These are phyloP conservation scores for Enchytraeus crypticus DNA, from an alignment of 2,888 invertebrate species.

Conservation along the genomic window DNA sequence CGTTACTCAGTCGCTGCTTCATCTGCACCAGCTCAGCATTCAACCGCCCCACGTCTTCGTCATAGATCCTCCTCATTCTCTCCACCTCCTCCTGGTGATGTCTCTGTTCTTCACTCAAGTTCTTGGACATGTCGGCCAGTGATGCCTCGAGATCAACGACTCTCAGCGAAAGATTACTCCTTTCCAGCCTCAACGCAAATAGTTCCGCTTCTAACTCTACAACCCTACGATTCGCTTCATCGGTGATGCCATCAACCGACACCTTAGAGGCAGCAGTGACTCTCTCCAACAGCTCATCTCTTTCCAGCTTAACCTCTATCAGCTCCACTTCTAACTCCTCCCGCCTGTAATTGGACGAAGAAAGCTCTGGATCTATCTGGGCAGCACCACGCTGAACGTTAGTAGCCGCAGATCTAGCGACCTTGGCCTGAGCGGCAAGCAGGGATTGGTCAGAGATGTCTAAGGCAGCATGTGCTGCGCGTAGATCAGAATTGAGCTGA, in stretches of 20 bases:
- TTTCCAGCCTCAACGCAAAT: neutral
- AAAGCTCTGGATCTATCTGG: no score
- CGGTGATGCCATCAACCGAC: neutral
- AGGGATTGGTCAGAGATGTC: neutral
- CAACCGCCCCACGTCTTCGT: neutral
- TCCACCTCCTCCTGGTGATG: neutral
- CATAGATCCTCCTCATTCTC: slow-evolving; percentile 2
- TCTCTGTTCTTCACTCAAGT: neutral
- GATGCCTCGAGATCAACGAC: neutral
- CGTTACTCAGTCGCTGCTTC: neutral
- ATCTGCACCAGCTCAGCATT: slow-evolving; percentile 4
- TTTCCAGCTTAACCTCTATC: neutral
- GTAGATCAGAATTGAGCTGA: slow-evolving; percentile 6
- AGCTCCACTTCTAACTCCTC: no score
- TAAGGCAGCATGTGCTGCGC: neutral
- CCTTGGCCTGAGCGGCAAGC: neutral
- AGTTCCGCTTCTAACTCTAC: neutral
- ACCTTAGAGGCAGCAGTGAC: neutral
- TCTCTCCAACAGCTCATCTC: neutral
- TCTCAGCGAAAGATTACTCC: neutral
- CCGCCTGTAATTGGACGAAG: no score
- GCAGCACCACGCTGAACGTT: no score
- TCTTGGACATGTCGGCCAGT: neutral
- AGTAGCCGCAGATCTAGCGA: neutral
- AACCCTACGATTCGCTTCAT: neutral